Evolutionary conservation across 2,113 vertebrate species (phyloP).

Genomic region (Regulus satrapa): DNA sequence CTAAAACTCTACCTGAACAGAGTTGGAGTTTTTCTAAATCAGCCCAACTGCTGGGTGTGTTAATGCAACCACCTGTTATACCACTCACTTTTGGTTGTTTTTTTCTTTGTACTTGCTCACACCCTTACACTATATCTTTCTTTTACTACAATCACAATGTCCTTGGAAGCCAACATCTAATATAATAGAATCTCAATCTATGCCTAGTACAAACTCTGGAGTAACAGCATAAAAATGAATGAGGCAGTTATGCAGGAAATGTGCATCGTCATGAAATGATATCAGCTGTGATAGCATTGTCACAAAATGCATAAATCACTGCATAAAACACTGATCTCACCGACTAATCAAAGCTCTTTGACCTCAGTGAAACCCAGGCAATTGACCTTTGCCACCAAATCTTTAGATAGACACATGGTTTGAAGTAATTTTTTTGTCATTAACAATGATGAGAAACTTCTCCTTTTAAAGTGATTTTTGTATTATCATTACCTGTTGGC

Average conservation of each 20-base stretch:
- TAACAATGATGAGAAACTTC: background rate
- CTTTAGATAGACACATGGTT: background rate
- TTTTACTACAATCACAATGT: background rate
- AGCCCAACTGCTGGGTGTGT: background rate
- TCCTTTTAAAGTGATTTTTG: background rate
- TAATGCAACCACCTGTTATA: conserved; percentile 54
- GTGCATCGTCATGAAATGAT: conserved; percentile 18
- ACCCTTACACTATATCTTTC: background rate
- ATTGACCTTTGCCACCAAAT: background rate
- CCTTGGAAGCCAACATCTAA: background rate
- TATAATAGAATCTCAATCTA: background rate
- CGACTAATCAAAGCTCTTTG: background rate
- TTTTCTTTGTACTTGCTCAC: background rate
- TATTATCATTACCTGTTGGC: background rate
- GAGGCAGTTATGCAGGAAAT: conserved; percentile 20
- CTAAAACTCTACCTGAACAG: background rate
- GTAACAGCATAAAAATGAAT: background rate
- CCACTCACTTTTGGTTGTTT: background rate
- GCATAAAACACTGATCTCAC: background rate
- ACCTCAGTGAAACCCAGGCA: background rate
- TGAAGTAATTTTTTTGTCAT: background rate
- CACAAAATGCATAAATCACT: background rate
- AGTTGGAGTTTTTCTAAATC: too few species aligned
- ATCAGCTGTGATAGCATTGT: background rate
- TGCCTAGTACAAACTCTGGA: background rate